Evolutionary conservation across 2,888 invertebrate genomes (phyloP).

Genomic region (Drosophila birchii): DNA sequence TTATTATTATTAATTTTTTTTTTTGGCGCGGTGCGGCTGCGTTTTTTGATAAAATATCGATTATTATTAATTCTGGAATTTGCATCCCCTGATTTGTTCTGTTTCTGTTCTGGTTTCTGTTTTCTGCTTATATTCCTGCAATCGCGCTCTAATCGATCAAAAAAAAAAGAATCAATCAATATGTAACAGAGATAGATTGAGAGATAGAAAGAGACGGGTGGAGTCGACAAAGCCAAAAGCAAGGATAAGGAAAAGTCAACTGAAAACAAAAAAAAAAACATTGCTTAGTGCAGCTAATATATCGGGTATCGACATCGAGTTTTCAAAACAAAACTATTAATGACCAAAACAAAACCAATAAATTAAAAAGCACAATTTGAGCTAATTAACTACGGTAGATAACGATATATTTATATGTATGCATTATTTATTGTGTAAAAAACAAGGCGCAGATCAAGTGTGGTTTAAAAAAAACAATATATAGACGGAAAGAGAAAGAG

Average conservation of each 20-base stretch:
- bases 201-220: constrained; percentile 9
- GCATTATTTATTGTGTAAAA: constrained; percentile 47
- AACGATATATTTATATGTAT: constrained; percentile 32
- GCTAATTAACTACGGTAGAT: constrained; percentile 30
- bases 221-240: constrained; percentile 33
- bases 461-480: constrained; percentile 8
- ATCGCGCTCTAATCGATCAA: constrained; percentile 57
- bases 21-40: constrained; percentile 52
- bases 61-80: constrained; percentile 61
- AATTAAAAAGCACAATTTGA: constrained; percentile 22
- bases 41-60: constrained; percentile 73
- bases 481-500: constrained; percentile 42
- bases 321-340: constrained; percentile 8
- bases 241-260: constrained; percentile 19
- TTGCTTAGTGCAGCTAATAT: constrained; percentile 28
- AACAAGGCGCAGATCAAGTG: constrained; percentile 31
- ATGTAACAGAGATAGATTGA: constrained; percentile 16
- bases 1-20: constrained; percentile 22
- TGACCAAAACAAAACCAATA: constrained; percentile 11
- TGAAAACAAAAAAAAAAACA: constrained; percentile 23
- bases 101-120: constrained; percentile 24
- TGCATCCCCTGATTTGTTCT: constrained; percentile 65
- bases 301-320: not conserved
- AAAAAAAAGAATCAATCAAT: constrained; percentile 40
- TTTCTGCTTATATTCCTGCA: constrained; percentile 28